A percentile compares a stretch with the other conserved stretches of the same genome.
Evolutionary conservation across 1,140 invertebrate species (phyloP).

Genomic region (Acromyrmex heyeri): DNA sequence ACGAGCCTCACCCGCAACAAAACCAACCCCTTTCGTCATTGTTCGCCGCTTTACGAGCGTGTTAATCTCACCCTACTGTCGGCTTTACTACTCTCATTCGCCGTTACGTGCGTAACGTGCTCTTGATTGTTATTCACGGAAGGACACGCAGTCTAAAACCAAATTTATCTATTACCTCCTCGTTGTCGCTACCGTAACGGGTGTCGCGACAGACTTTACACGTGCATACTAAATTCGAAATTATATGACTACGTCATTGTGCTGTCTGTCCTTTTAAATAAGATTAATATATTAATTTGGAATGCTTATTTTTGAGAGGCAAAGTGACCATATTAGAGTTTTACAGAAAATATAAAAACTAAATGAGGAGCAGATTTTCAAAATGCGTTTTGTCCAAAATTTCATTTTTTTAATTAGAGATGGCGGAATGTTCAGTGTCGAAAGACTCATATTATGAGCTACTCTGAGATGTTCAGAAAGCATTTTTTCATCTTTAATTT

Average conservation of each 20-base stretch:
- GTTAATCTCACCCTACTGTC: slow-evolving; percentile 73
- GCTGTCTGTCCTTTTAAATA: slow-evolving; percentile 34
- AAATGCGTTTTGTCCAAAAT: too few species aligned
- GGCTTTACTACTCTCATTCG: slow-evolving; percentile 72
- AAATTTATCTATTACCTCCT: slow-evolving; percentile 65
- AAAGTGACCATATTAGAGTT: neutral
- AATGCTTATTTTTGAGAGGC: slow-evolving; percentile 19
- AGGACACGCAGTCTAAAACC: slow-evolving; percentile 64
- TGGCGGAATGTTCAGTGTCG: too few species aligned
- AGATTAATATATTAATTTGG: slow-evolving; percentile 41
- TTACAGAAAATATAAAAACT: neutral
- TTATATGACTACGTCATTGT: slow-evolving; percentile 30
- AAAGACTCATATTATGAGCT: too few species aligned
- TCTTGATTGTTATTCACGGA: slow-evolving; percentile 71
- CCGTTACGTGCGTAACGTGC: slow-evolving; percentile 70
- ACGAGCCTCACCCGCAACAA: slow-evolving; percentile 61
- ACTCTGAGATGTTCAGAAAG: too few species aligned
- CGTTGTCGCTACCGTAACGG: slow-evolving; percentile 59
- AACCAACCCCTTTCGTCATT: slow-evolving; percentile 72
- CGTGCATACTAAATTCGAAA: slow-evolving; percentile 59
- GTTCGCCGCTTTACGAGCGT: slow-evolving; percentile 75
- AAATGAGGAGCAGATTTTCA: too few species aligned
- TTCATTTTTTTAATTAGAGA: too few species aligned
- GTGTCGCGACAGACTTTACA: slow-evolving; percentile 64
- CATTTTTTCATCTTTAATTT: too few species aligned